Percentiles rank a stretch among this genome's conserved stretches.
These are phyloP conservation scores for Poeciliopsis occidentalis DNA, from an alignment of 2,113 vertebrate species.

Conservation along the genomic window DNA sequence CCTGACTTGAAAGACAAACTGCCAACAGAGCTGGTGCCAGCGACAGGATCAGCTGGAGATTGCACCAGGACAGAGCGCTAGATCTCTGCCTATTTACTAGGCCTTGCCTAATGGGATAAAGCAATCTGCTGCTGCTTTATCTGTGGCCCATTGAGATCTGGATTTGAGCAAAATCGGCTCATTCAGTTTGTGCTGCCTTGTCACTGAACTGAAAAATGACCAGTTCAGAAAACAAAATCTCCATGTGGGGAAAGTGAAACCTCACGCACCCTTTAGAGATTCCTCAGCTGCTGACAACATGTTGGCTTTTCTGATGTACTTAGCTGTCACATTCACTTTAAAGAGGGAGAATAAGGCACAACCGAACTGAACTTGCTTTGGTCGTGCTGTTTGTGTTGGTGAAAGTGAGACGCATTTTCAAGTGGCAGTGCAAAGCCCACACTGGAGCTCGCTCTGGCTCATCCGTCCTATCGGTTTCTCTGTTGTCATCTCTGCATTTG, in stretches of 20 bases:
- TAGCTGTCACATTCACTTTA: background rate
- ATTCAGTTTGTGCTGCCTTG: slow-evolving; percentile 31
- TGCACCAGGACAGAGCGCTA: slow-evolving; percentile 51
- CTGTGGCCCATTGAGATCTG: slow-evolving; percentile 53
- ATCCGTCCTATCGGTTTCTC: slow-evolving; percentile 4
- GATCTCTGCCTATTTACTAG: slow-evolving; percentile 64
- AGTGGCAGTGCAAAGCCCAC: background rate
- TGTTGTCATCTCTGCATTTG: slow-evolving; percentile 11
- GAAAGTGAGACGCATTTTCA: background rate
- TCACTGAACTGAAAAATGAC: slow-evolving; percentile 15
- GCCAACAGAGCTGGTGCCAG: slow-evolving; percentile 47
- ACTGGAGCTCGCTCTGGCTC: slow-evolving; percentile 1
- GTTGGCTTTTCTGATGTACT: background rate
- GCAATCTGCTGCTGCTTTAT: slow-evolving; percentile 72
- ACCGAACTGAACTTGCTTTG: background rate
- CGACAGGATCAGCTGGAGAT: slow-evolving; percentile 63
- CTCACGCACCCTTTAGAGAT: background rate
- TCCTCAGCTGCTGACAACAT: background rate
- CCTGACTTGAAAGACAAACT: slow-evolving; percentile 53
- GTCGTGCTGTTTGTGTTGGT: background rate
- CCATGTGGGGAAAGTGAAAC: background rate
- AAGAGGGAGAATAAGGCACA: background rate
- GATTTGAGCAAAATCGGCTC: slow-evolving; percentile 55
- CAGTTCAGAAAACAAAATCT: background rate
- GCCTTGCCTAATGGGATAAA: slow-evolving; percentile 74